Conservation (phyloP, 2,888 invertebrate genomes). For the Harpagoxenus sublaevis region DNA sequence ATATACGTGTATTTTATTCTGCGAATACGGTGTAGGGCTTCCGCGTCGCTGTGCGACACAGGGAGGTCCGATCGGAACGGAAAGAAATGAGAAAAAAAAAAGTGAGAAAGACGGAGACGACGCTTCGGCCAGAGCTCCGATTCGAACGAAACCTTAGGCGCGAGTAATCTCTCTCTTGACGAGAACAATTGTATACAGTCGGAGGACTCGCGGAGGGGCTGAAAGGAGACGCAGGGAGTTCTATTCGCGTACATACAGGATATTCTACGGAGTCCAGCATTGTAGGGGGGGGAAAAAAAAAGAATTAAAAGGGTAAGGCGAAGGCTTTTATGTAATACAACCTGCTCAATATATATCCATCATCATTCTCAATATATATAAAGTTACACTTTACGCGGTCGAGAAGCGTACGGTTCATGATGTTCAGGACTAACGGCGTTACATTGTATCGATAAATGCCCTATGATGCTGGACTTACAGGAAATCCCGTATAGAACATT, state of each 20-base stretch:
- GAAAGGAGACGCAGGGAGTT: conserved; percentile 56
- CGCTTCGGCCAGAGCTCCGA: conserved; percentile 73
- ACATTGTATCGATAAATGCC: background rate
- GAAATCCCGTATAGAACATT: background rate
- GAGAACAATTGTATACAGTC: conserved; percentile 66
- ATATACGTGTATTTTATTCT: conserved; percentile 77
- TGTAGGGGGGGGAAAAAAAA: background rate
- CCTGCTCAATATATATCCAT: background rate
- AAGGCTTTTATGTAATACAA: conserved; percentile 5
- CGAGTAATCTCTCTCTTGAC: conserved; percentile 62
- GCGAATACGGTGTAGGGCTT: conserved; percentile 74
- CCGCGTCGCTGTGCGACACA: conserved; percentile 76
- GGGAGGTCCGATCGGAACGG: conserved; percentile 62
- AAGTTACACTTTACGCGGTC: background rate
- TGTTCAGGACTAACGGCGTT: background rate
- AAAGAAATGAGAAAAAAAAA: background rate
- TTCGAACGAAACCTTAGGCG: conserved; percentile 56
- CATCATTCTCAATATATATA: background rate
- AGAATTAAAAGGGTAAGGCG: background rate
- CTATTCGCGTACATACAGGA: conserved; percentile 68
- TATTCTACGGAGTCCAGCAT: conserved; percentile 41
- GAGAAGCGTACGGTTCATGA: background rate
- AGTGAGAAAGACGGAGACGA: conserved; percentile 30
- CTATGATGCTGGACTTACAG: background rate
- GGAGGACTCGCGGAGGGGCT: conserved; percentile 62